Evolutionary conservation across 1,140 invertebrate genomes (phyloP), one percentile per base, ranked within the genome.

Genomic region (Lysiphlebus fabarum): DNA sequence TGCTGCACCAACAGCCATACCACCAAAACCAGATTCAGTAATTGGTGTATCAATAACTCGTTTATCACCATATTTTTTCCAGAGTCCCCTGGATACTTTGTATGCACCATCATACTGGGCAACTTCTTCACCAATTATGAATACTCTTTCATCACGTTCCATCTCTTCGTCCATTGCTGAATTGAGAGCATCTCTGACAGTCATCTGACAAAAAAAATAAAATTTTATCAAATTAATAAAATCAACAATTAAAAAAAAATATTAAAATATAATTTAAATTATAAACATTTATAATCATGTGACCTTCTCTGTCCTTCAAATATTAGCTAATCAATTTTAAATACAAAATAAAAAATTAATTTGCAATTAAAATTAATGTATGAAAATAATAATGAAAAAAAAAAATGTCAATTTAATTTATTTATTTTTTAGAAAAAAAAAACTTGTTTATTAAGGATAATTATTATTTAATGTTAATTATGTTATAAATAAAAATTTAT

Each of bases 91-190:
- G 37, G 87, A 92, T 58, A 85, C 89, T 89, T 99, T 99, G 69
- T 99, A 99, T 26, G 96, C 96, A 58, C 97, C 97, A 75, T 99
- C 96, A 70, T 98, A 99, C 77, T 91, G 85, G n/a, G 96, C 96
- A 0, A 99, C 97, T 83, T 99, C 97, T 80, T 99, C 97, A 40
- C 97, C 97, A 44, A 99, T 68, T 14, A 99, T 70, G 77, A 98
- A 97, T 0, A 99, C 96, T 58, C 85, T 86, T 37, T 98, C 93
- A 77, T 99, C 97, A 59, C 89, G 84, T 71, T 90, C 89, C 85
- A 99, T 90, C 82, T 99, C 97, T 76, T 99, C 97, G 75, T 99
- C 96, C 70, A 99, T 82, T 0, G 97, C 98, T 38, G 89, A 83
- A 81, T 99, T 99, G 8, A 99, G 77, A 11, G 97, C 97, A 90